A percentile compares a stretch with the other conserved stretches of the same genome.
phyloP scores from a whole-genome alignment of 2,888 invertebrate species.

The Sipha maydis region DNA sequence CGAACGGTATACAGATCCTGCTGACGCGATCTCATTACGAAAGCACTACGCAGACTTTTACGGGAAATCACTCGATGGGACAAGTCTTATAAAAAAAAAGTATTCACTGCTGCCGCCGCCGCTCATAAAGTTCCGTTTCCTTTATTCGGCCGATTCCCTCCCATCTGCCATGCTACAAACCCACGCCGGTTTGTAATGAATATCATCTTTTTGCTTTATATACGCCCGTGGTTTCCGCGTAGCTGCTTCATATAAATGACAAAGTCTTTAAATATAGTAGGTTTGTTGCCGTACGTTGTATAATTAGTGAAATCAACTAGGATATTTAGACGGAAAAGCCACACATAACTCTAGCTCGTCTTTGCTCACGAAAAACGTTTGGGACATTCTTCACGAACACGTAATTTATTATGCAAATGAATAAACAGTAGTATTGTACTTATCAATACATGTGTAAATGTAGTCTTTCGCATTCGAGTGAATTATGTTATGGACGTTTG shows the following conservation, averaged over 20 bases:
- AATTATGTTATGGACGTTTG: neutral
- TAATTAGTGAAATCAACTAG: neutral
- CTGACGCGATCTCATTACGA: conserved; percentile 24
- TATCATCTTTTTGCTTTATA: too few relatives aligned
- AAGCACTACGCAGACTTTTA: neutral
- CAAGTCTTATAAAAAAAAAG: neutral
- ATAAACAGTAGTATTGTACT: neutral
- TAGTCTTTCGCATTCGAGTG: neutral
- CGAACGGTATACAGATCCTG: neutral
- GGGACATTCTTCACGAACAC: too few relatives aligned
- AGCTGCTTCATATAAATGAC: neutral
- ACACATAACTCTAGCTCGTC: too few relatives aligned
- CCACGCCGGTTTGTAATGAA: too few relatives aligned
- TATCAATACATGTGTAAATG: neutral
- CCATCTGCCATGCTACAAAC: neutral
- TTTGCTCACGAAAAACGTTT: too few relatives aligned
- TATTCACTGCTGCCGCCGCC: neutral
- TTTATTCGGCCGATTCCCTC: neutral
- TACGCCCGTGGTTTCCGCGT: neutral
- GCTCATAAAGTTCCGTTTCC: neutral
- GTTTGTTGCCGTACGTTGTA: neutral
- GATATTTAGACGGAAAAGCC: neutral
- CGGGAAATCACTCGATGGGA: neutral
- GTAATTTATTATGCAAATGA: conserved; percentile 12
- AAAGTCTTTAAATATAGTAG: neutral